Percentiles rank a stretch among this genome's conserved stretches.
These are phyloP conservation scores for Cylindroiulus punctatus DNA, from an alignment of 2,888 invertebrate species.

Conservation along the genomic window DNA sequence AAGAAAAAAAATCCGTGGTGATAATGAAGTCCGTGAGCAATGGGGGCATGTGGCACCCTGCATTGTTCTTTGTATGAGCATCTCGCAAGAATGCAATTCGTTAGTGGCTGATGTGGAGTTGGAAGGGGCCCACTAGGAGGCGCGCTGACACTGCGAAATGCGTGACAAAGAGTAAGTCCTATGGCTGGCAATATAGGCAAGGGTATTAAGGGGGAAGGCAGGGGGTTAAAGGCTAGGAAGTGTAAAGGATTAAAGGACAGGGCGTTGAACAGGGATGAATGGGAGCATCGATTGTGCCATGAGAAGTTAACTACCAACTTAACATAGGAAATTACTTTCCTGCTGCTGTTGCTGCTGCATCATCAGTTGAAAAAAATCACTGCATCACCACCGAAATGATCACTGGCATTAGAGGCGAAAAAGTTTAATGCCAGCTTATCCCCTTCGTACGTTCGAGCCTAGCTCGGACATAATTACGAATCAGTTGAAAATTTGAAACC, in stretches of 20 bases:
- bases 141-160: not conserved
- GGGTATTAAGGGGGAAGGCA: slow-evolving; percentile 33
- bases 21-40: slow-evolving; percentile 49
- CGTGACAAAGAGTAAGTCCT: not conserved
- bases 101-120: not conserved
- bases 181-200: not conserved
- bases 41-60: slow-evolving; percentile 23
- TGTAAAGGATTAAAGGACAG: slow-evolving; percentile 42
- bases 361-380: too few relatives aligned
- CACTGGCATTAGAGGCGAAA: slow-evolving; percentile 31
- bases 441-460: not conserved
- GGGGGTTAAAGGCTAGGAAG: slow-evolving; percentile 33
- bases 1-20: not conserved
- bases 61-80: slow-evolving; percentile 38
- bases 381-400: not conserved
- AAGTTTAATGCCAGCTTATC: slow-evolving; percentile 4
- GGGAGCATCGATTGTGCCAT: slow-evolving; percentile 8
- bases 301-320: slow-evolving; percentile 37
- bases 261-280: not conserved
- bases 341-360: too few relatives aligned
- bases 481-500: not conserved
- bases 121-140: not conserved
- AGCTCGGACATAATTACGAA: not conserved
- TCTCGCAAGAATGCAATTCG: slow-evolving; percentile 37
- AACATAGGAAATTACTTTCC: slow-evolving; percentile 9